Evolutionary conservation across 2,797 vertebrate genomes (phyloP), one percentile per base, ranked within the genome.

Genomic region (Erethizon dorsatum): DNA sequence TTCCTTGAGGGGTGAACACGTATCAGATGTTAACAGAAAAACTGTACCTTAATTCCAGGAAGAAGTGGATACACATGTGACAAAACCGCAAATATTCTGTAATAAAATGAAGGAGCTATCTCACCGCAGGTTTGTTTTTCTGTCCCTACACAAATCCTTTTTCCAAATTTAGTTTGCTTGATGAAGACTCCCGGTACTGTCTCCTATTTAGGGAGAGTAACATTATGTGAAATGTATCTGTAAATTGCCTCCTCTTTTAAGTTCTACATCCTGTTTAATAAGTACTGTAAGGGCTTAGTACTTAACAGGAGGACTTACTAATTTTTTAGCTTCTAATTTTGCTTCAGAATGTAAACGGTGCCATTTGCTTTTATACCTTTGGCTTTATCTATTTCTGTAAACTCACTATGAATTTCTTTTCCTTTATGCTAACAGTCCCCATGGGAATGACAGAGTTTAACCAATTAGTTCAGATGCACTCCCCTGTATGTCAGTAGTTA

Each of bases 261-360:
- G 61, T 41, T 71, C 56, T 71, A 26, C 45, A 33, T 47, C 85
- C 69, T 88, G n/a, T 61, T 90, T 89, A 61, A 24, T 92, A 94
- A 97, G 57, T 88, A 92, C 71, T 24, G 28, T 9, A 52, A 95
- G 17, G 18, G 78, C 22, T 77, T 88, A 45, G 17, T 12, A 52
- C 57, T 77, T 79, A 28, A 54, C 20, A 14, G 8, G 37, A 88
- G 17, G 22, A 84, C 37, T 65, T 88, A 31, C 0, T 79, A 75
- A 80, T 83, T 82, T 92, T 83, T 97, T 71, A 92, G 85, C 69
- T 14, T 91, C 71, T 83, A 56, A 90, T 89, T 91, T 95, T 95
- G 75, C 18, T 92, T 91, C 82, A 87, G 73, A 92, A 92, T 45
- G 20, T n/a, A 59, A 92, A 90, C 92, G 28, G 50, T 95, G 59